phyloP scores from a whole-genome alignment of 2,888 invertebrate species.

The Volucella bombylans region DNA sequence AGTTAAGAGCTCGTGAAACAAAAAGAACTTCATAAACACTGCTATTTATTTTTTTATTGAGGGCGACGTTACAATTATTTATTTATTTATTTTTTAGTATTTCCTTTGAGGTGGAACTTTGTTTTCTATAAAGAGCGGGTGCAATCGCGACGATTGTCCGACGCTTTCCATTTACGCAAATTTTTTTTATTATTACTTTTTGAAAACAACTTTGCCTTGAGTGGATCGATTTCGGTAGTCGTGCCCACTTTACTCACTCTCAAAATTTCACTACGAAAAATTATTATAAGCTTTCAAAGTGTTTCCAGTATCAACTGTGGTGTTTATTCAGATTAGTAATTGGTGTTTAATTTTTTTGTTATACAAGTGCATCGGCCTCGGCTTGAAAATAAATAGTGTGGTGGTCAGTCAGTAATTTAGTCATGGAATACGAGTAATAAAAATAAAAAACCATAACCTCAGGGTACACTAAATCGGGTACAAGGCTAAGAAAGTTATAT shows the following conservation, averaged over 20 bases:
- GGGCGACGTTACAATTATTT: conserved; percentile 41
- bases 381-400: conserved; percentile 37
- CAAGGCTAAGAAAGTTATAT: conserved; percentile 20
- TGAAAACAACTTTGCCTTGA: not conserved
- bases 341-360: not conserved
- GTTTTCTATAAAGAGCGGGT: conserved; percentile 48
- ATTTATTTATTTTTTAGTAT: conserved; percentile 47
- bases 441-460: conserved; percentile 43
- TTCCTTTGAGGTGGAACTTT: conserved; percentile 25
- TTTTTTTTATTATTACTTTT: conserved; percentile 2
- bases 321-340: too few relatives aligned
- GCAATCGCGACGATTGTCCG: not conserved
- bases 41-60: conserved; percentile 33
- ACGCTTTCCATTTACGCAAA: conserved; percentile 64
- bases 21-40: conserved; percentile 15
- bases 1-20: conserved; percentile 16
- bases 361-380: conserved; percentile 54
- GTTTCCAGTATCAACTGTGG: not conserved
- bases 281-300: conserved; percentile 37
- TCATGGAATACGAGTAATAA: conserved; percentile 22
- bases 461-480: conserved; percentile 26
- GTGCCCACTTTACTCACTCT: conserved; percentile 2
- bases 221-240: not conserved
- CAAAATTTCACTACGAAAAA: conserved; percentile 42
- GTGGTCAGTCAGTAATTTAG: conserved; percentile 5